Conservation (phyloP, 1,140 invertebrate genomes). For the Latrodectus geometricus region DNA sequence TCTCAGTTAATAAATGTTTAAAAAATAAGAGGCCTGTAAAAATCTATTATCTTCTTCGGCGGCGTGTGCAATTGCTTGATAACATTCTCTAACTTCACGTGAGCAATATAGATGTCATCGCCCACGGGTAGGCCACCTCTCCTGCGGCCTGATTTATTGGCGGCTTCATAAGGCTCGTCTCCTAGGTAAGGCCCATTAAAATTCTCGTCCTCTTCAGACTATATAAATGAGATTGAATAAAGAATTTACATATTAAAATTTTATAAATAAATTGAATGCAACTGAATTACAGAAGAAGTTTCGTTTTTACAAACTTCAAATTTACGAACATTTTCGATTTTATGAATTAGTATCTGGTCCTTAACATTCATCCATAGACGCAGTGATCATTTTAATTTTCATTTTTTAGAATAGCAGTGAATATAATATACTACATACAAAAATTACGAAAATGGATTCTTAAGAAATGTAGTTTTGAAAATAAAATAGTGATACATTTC, state of each 20-base stretch:
- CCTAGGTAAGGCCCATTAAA: conserved; percentile 67
- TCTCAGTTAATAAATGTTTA: background rate
- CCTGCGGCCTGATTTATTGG: conserved; percentile 59
- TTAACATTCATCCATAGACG: background rate
- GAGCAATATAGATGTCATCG: conserved; percentile 65
- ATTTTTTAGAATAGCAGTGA: too few relatives aligned
- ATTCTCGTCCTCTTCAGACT: conserved; percentile 68
- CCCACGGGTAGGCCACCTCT: conserved; percentile 63
- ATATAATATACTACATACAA: too few relatives aligned
- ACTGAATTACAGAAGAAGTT: background rate
- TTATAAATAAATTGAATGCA: background rate
- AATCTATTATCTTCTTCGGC: conserved; percentile 54
- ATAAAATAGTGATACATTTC: too few relatives aligned
- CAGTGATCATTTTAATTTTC: background rate
- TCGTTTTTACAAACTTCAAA: background rate
- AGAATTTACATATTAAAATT: background rate
- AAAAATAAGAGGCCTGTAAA: conserved; percentile 54
- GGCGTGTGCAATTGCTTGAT: conserved; percentile 60
- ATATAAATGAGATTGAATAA: conserved; percentile 57
- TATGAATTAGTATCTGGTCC: background rate
- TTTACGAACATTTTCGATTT: background rate
- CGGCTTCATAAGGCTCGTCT: conserved; percentile 64
- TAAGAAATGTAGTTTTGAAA: too few relatives aligned
- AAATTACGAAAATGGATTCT: too few relatives aligned
- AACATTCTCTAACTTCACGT: conserved; percentile 62